Evolutionary conservation across 2,113 vertebrate genomes (phyloP), one percentile per base, ranked within the genome.

Genomic region (Pseudonaja textilis): DNA sequence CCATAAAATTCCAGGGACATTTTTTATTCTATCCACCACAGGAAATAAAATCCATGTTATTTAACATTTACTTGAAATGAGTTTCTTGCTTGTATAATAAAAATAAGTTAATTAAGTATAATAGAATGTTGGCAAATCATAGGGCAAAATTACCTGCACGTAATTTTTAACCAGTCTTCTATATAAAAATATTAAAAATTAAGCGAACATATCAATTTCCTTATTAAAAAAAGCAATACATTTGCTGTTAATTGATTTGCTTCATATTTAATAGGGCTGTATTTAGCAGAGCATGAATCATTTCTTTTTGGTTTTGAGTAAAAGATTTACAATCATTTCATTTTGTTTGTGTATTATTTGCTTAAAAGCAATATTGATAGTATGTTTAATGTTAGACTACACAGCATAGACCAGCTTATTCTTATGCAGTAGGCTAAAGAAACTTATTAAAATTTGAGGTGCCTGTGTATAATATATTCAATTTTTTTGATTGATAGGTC

Each of bases 71-170:
- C 47, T 87, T 47, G 20, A 50, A 95, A 95, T 94, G 56, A 94
- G 93, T 95, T 93, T 95, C 59, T n/a, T 87, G 52, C 89, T 50
- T n/a, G 87, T 81, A 34, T 91, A 93, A 91, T 94, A 91, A 94
- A 96, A 69, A 89, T 57, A 92, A 94, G 88, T 87, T 94, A 94
- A 96, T 85, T 94, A 96, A 94, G 93, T 91, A 89, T 85, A 94
- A 85, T 88, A 74, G 34, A 94, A 29, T 81, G 87, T 93, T 0
- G 0, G 85, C 92, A 89, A 94, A 90, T 74, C 56, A 90, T n/a
- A 85, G 69, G 91, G 42, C 55, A 93, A 85, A 93, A 92, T 81
- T 81, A 87, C 39, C 61, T 90, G 56, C 55, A 86, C 85, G 69
- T 4, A 59, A 90, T 81, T 81, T 69, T 93, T 96, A 81, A 91